These are phyloP conservation scores for Rhinogobio ventralis DNA, from an alignment of 2,797 vertebrate species.

Conservation along the genomic window DNA sequence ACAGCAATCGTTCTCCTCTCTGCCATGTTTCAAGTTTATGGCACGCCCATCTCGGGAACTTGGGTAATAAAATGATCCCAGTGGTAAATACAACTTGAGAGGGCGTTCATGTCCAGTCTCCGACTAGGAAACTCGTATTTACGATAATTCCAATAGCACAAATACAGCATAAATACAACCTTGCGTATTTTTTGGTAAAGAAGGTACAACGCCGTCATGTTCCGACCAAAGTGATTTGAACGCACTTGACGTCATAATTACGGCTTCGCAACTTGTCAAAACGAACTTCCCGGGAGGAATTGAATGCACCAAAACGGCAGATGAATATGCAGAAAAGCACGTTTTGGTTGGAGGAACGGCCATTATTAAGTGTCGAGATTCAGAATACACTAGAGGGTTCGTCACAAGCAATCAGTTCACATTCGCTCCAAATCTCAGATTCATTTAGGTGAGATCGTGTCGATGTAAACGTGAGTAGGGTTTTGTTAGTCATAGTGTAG, in stretches of 20 bases:
- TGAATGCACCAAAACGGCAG: background rate
- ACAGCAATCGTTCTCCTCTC: no score
- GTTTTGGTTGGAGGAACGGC: background rate
- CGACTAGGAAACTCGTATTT: no score
- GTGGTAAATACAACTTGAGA: no score
- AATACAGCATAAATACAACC: background rate
- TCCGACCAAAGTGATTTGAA: background rate
- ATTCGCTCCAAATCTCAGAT: constrained; percentile 2
- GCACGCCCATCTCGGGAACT: no score
- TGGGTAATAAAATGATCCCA: no score
- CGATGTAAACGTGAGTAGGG: constrained; percentile 56
- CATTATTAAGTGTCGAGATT: constrained; percentile 44
- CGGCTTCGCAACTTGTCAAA: background rate
- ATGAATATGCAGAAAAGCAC: background rate
- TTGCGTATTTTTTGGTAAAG: background rate
- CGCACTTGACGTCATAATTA: background rate
- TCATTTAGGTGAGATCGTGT: constrained; percentile 32
- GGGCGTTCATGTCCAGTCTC: no score
- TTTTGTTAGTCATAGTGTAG: constrained; percentile 55
- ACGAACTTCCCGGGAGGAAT: background rate
- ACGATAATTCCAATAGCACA: background rate
- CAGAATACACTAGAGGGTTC: constrained; percentile 54
- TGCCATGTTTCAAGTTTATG: no score
- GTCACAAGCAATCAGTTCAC: constrained; percentile 48
- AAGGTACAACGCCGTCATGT: background rate